Evolutionary conservation across 2,113 vertebrate species (phyloP).

Genomic region (Todiramphus saurophagus): DNA sequence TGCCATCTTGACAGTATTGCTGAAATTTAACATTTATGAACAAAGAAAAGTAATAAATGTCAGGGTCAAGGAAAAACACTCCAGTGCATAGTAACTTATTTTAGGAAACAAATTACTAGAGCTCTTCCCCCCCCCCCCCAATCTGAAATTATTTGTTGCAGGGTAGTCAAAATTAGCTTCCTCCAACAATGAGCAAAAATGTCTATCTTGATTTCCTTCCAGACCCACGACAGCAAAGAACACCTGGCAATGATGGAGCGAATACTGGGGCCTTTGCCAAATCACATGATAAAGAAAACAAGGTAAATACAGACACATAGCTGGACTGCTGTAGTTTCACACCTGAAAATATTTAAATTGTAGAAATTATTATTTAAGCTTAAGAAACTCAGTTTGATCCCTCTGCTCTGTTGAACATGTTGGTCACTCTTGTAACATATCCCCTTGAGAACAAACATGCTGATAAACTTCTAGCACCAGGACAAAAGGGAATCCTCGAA

Average conservation of each 20-base stretch:
- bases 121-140: too few species aligned
- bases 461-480: not conserved
- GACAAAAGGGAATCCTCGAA: not conserved
- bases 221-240: slow-evolving; percentile 87
- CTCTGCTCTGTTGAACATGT: not conserved
- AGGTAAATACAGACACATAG: slow-evolving; percentile 63
- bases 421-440: not conserved
- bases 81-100: not conserved
- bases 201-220: not conserved
- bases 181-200: not conserved
- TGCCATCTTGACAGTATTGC: not conserved
- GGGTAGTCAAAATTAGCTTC: not conserved
- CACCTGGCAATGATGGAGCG: slow-evolving; percentile 93
- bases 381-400: not conserved
- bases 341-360: too few species aligned
- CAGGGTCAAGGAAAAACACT: not conserved
- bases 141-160: not conserved
- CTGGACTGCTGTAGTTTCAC: not conserved
- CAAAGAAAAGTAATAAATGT: too few species aligned
- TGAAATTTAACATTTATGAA: not conserved
- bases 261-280: slow-evolving; percentile 84
- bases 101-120: not conserved
- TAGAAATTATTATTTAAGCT: not conserved
- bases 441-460: accelerated
- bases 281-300: slow-evolving; percentile 84